phyloP scores from a whole-genome alignment of 1,140 invertebrate species.

The Wiebesia pumilae region DNA sequence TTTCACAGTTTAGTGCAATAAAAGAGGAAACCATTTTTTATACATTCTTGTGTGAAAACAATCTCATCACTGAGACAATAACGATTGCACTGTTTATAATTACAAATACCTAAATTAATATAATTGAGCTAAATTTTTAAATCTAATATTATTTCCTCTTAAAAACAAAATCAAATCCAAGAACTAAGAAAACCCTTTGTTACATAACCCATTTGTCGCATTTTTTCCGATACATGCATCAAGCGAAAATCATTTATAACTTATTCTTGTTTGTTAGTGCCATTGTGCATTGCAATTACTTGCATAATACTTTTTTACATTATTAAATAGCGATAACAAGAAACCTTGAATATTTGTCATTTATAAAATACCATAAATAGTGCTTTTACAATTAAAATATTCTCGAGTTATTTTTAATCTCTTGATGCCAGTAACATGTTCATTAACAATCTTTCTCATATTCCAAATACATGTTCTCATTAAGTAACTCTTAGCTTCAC shows the following conservation, averaged over 20 bases:
- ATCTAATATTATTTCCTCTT: constrained; percentile 36
- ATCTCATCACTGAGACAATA: constrained; percentile 57
- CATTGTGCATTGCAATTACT: constrained; percentile 39
- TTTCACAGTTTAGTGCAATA: constrained; percentile 70
- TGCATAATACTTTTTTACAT: constrained; percentile 42
- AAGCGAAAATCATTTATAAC: constrained; percentile 33
- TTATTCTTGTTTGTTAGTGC: constrained; percentile 44
- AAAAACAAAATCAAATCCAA: constrained; percentile 41
- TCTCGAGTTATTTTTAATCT: constrained; percentile 29
- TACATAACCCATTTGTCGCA: constrained; percentile 30
- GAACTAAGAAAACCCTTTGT: constrained; percentile 40
- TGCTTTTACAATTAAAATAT: constrained; percentile 22
- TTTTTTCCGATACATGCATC: constrained; percentile 31
- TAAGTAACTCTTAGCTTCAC: not conserved
- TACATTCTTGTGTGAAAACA: constrained; percentile 59
- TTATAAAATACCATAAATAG: constrained; percentile 33
- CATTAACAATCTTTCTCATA: not conserved
- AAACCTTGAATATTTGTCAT: constrained; percentile 25
- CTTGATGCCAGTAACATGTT: constrained; percentile 13
- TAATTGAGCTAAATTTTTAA: constrained; percentile 61
- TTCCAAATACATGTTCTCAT: constrained; percentile 17
- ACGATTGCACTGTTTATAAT: constrained; percentile 73
- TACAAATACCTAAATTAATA: constrained; percentile 68
- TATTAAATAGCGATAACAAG: constrained; percentile 45
- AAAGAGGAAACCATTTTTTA: constrained; percentile 29